Conservation (phyloP, 2,888 invertebrate genomes). For the Automeris io region DNA sequence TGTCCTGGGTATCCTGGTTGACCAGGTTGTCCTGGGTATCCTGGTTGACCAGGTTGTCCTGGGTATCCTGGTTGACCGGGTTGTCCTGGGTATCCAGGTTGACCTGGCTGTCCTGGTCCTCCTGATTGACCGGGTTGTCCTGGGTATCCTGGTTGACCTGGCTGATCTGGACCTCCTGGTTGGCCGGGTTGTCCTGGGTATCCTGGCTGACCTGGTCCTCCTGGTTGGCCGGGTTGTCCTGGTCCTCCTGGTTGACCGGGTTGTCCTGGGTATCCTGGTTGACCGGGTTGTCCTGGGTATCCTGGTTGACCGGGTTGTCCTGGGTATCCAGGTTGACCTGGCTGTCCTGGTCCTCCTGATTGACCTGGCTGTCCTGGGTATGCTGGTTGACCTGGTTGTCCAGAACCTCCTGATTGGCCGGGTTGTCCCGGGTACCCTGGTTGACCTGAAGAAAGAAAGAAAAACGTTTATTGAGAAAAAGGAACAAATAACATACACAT, state of each 20-base stretch:
- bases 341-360: conserved; percentile 40
- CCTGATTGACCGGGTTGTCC: conserved; percentile 18
- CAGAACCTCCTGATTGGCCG: conserved; percentile 37
- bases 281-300: conserved; percentile 44
- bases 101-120: conserved; percentile 14
- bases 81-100: conserved; percentile 11
- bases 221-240: conserved; percentile 22
- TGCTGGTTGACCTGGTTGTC: conserved; percentile 26
- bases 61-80: conserved; percentile 23
- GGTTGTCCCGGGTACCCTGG: conserved; percentile 31
- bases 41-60: conserved; percentile 26
- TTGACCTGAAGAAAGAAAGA: conserved; percentile 26
- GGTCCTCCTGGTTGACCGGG: conserved; percentile 27
- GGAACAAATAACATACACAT: no score
- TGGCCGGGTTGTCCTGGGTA: conserved; percentile 15
- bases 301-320: conserved; percentile 23
- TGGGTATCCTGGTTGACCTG: conserved; percentile 16
- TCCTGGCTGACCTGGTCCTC: conserved; percentile 16
- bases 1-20: conserved; percentile 22
- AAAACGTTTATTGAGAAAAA: no score
- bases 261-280: conserved; percentile 23
- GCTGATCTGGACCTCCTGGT: conserved; percentile 17
- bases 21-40: conserved; percentile 30
- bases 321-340: conserved; percentile 25
- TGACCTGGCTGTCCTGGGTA: conserved; percentile 28